Conservation (phyloP, 2,888 invertebrate species). For the Malthinus seriepunctatus region DNA sequence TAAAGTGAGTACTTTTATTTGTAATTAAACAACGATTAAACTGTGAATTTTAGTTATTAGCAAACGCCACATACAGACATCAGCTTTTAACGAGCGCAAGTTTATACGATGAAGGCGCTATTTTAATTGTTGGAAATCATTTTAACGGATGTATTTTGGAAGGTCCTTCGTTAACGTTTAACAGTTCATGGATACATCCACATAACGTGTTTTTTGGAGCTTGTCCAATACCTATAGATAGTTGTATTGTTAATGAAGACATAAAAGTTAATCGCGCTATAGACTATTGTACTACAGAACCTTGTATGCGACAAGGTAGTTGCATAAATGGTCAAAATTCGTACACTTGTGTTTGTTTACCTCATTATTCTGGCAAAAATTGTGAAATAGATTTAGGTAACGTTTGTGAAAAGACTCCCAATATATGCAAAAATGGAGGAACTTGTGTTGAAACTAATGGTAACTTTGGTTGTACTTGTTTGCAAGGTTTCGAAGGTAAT, state of each 20-base stretch:
- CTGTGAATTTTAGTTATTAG: conserved; percentile 61
- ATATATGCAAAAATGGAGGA: conserved; percentile 75
- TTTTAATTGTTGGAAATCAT: conserved; percentile 77
- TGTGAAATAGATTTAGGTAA: conserved; percentile 82
- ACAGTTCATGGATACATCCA: conserved; percentile 63
- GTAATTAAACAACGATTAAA: neutral
- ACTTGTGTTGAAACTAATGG: conserved; percentile 73
- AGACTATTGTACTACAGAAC: conserved; percentile 77
- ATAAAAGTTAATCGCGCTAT: conserved; percentile 59
- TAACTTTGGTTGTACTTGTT: conserved; percentile 73
- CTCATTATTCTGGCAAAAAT: conserved; percentile 84
- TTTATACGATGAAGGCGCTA: conserved; percentile 71
- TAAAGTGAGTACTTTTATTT: conserved; percentile 39
- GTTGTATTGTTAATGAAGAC: conserved; percentile 66
- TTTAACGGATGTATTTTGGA: conserved; percentile 84
- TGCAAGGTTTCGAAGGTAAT: conserved; percentile 66
- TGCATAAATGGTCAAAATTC: conserved; percentile 76
- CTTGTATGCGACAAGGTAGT: conserved; percentile 81
- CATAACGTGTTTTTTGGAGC: conserved; percentile 74
- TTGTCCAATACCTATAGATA: conserved; percentile 75
- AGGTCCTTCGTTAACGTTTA: conserved; percentile 84
- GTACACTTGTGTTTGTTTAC: conserved; percentile 84
- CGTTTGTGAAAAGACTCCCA: conserved; percentile 64
- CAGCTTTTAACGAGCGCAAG: conserved; percentile 74
- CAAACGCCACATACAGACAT: conserved; percentile 78